These are phyloP conservation scores for Eristalinus aeneus DNA, from an alignment of 2,888 invertebrate genomes.

Conservation along the genomic window DNA sequence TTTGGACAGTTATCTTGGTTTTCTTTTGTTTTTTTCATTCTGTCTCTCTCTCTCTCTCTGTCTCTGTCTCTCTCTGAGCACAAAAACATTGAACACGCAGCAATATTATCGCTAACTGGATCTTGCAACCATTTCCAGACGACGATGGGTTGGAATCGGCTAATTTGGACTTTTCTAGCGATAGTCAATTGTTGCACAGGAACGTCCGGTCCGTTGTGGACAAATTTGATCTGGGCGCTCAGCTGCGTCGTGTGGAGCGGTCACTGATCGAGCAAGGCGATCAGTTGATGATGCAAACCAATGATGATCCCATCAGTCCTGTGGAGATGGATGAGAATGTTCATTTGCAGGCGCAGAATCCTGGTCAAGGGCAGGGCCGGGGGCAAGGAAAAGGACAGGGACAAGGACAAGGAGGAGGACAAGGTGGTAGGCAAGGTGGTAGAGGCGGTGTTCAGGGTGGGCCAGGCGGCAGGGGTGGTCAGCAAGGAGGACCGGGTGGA, in stretches of 20 bases:
- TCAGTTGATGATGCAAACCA: neutral
- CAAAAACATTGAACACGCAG: neutral
- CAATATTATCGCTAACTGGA: neutral
- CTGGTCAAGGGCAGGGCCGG: neutral
- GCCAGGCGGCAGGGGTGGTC: too few species aligned
- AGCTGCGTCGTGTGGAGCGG: neutral
- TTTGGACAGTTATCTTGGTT: constrained; percentile 6
- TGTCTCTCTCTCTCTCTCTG: neutral
- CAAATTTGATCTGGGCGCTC: neutral
- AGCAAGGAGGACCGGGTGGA: neutral
- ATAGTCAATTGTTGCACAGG: neutral
- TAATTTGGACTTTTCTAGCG: neutral
- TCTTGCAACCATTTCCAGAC: constrained; percentile 31
- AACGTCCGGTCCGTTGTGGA: neutral
- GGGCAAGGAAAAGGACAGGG: constrained; percentile 6
- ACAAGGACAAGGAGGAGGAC: neutral
- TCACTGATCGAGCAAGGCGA: neutral
- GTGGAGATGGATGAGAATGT: constrained; percentile 12
- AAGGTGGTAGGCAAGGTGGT: neutral
- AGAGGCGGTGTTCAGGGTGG: constrained; percentile 13
- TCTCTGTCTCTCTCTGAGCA: neutral
- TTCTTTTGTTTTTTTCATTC: neutral
- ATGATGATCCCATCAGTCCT: neutral
- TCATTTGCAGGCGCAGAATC: constrained; percentile 22
- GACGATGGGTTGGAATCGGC: constrained; percentile 13